Evolutionary conservation across 2,888 invertebrate genomes (phyloP), one percentile per base, ranked within the genome.

Genomic region (Cryptocheilus praepositus): DNA sequence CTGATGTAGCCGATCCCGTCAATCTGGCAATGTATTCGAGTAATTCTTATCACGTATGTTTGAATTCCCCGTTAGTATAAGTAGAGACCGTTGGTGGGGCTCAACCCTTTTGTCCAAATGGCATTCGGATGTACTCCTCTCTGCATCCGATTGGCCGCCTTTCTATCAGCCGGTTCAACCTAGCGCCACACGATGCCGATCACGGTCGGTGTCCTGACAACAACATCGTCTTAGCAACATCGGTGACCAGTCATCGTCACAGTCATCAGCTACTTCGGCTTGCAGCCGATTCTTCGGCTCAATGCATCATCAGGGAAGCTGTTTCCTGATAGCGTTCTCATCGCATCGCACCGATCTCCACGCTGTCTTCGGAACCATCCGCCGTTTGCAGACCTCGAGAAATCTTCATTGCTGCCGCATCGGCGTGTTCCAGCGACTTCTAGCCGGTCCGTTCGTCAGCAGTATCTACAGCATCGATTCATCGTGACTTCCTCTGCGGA

Each of bases 1-100:
- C 71, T 67, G 75, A 76, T 74, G 76, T 80, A 80, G 80, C 80
- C 77, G 80, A 80, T 78, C 80, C 76, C 80, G 79, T 25, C 69
- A 73, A 80, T 51, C 64, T 66, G 45, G 54, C 67, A 54, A 61
- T 64, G 67, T 75, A 70, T 71, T 64, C 71, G 73, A 73, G 63
- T 77, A 79, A 80, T 78, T 84, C 75, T 87, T 88, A 88, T 86
- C 86, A 85, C 81, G 79, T 87, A 78, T 88, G 83, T 89, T 89
- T 88, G 88, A 88, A 88, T 89, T 89, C 88, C 85, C 88, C 88
- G 88, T 87, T 88, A 88, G 86, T 88, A 86, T 88, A 89, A 89
- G 88, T 89, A 88, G 88, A 88, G 87, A 88, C 85, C 87, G 85
- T 87, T 86, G 87, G 85, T 84, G 87, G 85, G 86, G 84, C 85